Evolutionary conservation across 2,888 invertebrate genomes (phyloP), one percentile per base, ranked within the genome.

Genomic region (Chrysina gloriosa): DNA sequence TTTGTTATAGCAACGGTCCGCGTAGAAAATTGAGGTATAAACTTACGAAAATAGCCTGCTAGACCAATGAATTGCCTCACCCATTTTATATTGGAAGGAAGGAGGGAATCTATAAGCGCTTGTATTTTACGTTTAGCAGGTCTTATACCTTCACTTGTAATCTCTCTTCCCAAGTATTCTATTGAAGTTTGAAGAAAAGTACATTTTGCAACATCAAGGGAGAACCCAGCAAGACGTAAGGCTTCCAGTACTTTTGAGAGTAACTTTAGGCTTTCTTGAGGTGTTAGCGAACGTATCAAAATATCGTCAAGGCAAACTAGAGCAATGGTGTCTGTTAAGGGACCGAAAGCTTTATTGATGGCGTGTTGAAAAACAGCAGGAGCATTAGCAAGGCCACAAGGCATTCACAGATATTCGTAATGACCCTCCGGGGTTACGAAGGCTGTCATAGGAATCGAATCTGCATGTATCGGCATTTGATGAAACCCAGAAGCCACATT

Each of bases 31-130:
- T 69, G 75, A 69, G 63, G 69, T 0, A 78, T 72, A 56, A 76
- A 79, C 66, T 76, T 78, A 1, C 77, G 63, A 42, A 79, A 79
- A 61, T 75, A 80, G 0, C 70, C 69, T 0, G 79, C 75, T 1
- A 80, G 61, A 5, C 78, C 77, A 52, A 79, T 34, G 52, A 79
- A 77, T 21, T 76, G 74, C 39, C 75, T 61, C 3, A 79, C 70
- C 47, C 75, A 70, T 2, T 75, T 73, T 0, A 75, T 69, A 65
- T 71, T 76, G 2, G 19, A 68, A 3, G 79, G 77, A 2, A 52
- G 34, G 2, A 74, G 70, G 25, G 76, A 72, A 9, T 76, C 68
- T 11, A 58, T 16, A 9, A 80, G 63, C 1, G 76, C 74, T 21
- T 64, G 58, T 0, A 76, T 73, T 75, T 80, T 79, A 16, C 47